A percentile compares a stretch with the other conserved stretches of the same genome.
These are phyloP conservation scores for Listrodromus nycthemerus DNA, from an alignment of 2,888 invertebrate species.

Conservation along the genomic window DNA sequence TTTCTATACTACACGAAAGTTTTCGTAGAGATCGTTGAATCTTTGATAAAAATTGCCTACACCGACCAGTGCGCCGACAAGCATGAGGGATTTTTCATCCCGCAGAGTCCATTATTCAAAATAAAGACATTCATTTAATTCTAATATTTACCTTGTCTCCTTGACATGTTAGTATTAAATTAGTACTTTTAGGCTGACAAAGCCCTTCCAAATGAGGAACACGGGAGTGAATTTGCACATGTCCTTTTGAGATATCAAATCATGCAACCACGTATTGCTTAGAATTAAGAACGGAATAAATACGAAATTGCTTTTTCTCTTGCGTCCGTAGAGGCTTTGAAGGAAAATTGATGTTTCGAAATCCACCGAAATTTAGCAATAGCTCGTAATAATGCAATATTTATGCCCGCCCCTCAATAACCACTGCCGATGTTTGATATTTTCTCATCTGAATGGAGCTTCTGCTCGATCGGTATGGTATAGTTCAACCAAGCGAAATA, in stretches of 20 bases:
- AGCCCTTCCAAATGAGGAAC: background rate
- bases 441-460: conserved; percentile 1
- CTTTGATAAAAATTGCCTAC: background rate
- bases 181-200: background rate
- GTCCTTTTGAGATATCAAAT: background rate
- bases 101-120: no score
- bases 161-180: background rate
- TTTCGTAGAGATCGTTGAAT: background rate
- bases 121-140: background rate
- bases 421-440: background rate
- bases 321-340: background rate
- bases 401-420: conserved; percentile 17
- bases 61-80: no score
- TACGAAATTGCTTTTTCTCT: background rate
- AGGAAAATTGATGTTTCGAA: background rate
- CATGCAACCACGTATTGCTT: background rate
- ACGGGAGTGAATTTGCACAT: background rate
- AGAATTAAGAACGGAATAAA: background rate
- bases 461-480: conserved; percentile 23
- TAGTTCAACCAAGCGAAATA: conserved; percentile 14
- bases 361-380: background rate
- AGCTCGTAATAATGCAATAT: conserved; percentile 27
- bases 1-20: background rate
- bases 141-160: background rate
- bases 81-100: background rate